phyloP scores from a whole-genome alignment of 2,888 invertebrate genomes.

The Eupithecia abbreviata region DNA sequence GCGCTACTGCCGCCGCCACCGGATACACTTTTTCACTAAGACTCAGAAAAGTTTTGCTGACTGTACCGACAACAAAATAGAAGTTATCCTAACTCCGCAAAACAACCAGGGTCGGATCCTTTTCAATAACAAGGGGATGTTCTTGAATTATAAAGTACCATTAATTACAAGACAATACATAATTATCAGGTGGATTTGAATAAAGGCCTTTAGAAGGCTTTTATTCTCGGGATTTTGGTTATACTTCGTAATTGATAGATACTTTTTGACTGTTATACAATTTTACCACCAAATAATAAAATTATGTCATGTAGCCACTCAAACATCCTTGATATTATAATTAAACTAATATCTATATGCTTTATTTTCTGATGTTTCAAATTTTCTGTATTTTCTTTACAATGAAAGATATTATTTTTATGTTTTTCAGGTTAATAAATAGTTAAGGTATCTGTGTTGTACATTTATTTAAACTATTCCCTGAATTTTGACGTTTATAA shows the following conservation, averaged over 20 bases:
- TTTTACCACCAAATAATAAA: neutral
- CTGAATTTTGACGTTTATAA: neutral
- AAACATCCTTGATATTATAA: neutral
- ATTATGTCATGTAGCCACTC: neutral
- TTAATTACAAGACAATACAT: slow-evolving; percentile 58
- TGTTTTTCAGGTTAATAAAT: no score
- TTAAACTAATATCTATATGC: no score
- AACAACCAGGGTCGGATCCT: slow-evolving; percentile 59
- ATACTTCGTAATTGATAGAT: neutral
- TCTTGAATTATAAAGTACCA: slow-evolving; percentile 53
- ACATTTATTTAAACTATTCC: neutral
- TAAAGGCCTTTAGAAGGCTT: slow-evolving; percentile 27
- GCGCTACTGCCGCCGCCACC: neutral
- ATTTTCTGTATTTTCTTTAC: neutral
- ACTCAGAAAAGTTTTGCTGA: neutral
- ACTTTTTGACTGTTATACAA: neutral
- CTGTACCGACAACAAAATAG: slow-evolving; percentile 37
- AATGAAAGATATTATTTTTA: neutral
- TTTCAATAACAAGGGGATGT: slow-evolving; percentile 62
- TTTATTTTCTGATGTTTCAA: neutral
- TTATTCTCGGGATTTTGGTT: slow-evolving; percentile 4
- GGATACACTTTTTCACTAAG: neutral
- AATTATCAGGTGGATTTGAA: slow-evolving; percentile 43
- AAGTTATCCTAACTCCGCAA: slow-evolving; percentile 43
- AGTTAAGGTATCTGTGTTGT: no score